These are phyloP conservation scores for Lapara coniferarum DNA, from an alignment of 2,888 invertebrate species.

Conservation along the genomic window DNA sequence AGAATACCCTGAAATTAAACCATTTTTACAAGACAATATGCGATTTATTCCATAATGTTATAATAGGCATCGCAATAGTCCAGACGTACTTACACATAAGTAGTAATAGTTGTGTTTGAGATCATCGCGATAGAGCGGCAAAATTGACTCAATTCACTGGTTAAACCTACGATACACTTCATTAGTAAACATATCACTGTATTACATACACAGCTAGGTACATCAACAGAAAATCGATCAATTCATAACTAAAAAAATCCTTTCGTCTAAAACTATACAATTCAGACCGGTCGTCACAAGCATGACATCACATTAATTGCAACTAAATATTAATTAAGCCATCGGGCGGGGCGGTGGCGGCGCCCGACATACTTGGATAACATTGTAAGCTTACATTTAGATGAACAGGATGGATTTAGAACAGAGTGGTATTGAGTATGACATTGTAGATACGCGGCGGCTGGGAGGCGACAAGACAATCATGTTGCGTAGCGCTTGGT, in stretches of 20 bases:
- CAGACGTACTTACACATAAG: constrained; percentile 55
- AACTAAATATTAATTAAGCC: constrained; percentile 71
- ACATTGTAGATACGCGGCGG: constrained; percentile 58
- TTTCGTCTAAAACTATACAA: constrained; percentile 59
- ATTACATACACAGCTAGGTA: constrained; percentile 55
- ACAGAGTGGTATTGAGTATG: constrained; percentile 75
- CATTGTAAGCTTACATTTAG: constrained; percentile 66
- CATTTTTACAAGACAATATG: constrained; percentile 49
- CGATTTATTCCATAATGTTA: constrained; percentile 54
- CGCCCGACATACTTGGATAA: constrained; percentile 36
- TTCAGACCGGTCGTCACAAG: constrained; percentile 60
- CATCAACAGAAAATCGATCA: constrained; percentile 59
- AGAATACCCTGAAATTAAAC: constrained; percentile 55
- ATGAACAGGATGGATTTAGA: constrained; percentile 75
- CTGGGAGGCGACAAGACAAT: constrained; percentile 72
- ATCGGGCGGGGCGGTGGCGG: constrained; percentile 41
- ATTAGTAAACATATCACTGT: constrained; percentile 55
- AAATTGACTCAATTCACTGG: constrained; percentile 77
- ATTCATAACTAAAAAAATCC: constrained; percentile 58
- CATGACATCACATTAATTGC: constrained; percentile 71
- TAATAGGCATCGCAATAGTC: constrained; percentile 47
- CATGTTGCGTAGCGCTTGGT: constrained; percentile 98
- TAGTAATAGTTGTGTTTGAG: constrained; percentile 73
- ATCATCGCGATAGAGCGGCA: constrained; percentile 71
- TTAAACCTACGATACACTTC: constrained; percentile 60